phyloP scores from a whole-genome alignment of 2,888 invertebrate genomes.

The Melangyna quadrimaculata region DNA sequence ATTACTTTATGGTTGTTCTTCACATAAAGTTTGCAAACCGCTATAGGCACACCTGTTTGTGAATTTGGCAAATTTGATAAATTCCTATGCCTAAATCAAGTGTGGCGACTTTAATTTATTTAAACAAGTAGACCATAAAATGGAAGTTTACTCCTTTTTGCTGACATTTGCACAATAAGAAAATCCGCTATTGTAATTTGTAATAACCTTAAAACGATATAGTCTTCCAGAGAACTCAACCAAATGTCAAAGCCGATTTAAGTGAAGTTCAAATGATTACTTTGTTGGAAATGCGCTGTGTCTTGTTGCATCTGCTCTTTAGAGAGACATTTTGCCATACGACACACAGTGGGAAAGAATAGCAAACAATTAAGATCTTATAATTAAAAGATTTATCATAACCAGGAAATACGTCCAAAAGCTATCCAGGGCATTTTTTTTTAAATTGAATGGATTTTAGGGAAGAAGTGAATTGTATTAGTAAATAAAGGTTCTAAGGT shows the following conservation, averaged over 20 bases:
- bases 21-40: not conserved
- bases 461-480: too few relatives aligned
- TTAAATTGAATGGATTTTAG: too few relatives aligned
- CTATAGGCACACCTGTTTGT: not conserved
- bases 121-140: conserved; percentile 4
- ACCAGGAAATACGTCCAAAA: too few relatives aligned
- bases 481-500: too few relatives aligned
- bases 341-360: not conserved
- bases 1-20: not conserved
- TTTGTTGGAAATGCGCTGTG: not conserved
- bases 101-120: not conserved
- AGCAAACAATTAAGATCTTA: not conserved
- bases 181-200: not conserved
- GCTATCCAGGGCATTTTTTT: too few relatives aligned
- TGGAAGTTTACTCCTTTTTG: not conserved
- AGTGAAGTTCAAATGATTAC: conserved; percentile 25
- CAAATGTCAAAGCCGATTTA: conserved; percentile 36
- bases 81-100: not conserved
- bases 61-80: not conserved
- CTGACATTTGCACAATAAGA: conserved; percentile 25
- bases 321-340: not conserved
- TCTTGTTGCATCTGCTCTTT: not conserved
- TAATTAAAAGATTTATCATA: too few relatives aligned
- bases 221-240: not conserved
- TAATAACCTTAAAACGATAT: not conserved